These are phyloP conservation scores for Euschistus heros DNA, from an alignment of 1,140 invertebrate genomes.

Conservation along the genomic window DNA sequence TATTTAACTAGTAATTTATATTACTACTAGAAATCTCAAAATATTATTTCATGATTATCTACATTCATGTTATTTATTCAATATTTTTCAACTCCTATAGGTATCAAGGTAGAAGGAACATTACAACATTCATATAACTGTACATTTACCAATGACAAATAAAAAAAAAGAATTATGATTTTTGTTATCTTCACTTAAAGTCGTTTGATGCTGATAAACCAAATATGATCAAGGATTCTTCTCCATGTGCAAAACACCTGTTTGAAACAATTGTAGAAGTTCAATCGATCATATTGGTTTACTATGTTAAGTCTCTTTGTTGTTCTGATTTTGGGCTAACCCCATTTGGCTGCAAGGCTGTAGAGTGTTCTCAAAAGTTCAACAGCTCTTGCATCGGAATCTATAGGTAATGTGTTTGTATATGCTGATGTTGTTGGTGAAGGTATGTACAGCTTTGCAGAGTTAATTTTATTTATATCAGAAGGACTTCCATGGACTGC, in stretches of 20 bases:
- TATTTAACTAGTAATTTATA: too few relatives aligned
- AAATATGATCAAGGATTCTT: constrained; percentile 23
- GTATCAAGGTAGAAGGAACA: background rate
- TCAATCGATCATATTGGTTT: constrained; percentile 21
- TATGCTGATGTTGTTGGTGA: constrained; percentile 24
- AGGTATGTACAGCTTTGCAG: constrained; percentile 25
- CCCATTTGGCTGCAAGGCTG: constrained; percentile 67
- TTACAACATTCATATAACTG: background rate
- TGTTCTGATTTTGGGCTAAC: constrained; percentile 32
- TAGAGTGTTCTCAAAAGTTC: constrained; percentile 71
- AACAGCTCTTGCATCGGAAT: constrained; percentile 60
- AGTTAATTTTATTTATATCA: constrained; percentile 22
- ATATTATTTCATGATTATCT: background rate
- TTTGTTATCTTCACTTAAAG: background rate
- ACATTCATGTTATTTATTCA: background rate
- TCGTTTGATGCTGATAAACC: background rate
- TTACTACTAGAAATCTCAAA: background rate
- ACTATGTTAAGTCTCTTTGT: background rate
- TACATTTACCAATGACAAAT: background rate
- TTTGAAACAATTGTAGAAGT: constrained; percentile 13
- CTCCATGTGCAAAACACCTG: background rate
- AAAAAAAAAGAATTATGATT: background rate
- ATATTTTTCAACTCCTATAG: background rate
- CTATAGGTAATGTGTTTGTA: constrained; percentile 21
- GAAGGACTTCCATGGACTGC: constrained; percentile 17